Evolutionary conservation across 2,113 vertebrate genomes (phyloP).

Genomic region (Entelurus aequoreus): DNA sequence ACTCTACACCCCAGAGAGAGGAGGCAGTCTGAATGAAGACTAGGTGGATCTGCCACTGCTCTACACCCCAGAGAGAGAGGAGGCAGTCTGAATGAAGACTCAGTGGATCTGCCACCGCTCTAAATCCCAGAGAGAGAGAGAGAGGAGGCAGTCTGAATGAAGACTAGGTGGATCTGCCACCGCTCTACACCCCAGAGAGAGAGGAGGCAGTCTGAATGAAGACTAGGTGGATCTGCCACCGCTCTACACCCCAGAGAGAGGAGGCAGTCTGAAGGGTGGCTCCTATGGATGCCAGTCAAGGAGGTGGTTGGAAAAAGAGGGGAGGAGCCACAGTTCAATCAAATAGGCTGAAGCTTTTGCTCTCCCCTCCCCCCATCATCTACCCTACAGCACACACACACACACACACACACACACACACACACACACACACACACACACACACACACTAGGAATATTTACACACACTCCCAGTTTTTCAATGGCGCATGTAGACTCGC

Average conservation of each 20-base stretch:
- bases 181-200: neutral
- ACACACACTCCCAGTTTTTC: conserved; percentile 38
- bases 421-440: conserved; percentile 4
- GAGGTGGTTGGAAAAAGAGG: conserved; percentile 43
- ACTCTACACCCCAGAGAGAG: too few relatives aligned
- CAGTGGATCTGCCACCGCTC: too few relatives aligned
- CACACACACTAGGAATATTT: conserved; percentile 10
- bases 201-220: neutral
- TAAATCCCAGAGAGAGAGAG: neutral
- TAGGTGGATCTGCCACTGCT: too few relatives aligned
- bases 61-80: too few relatives aligned
- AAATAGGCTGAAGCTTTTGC: conserved; percentile 53
- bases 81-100: too few relatives aligned
- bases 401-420: conserved; percentile 17
- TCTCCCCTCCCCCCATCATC: conserved; percentile 1
- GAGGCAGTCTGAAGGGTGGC: conserved; percentile 26
- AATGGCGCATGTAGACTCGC: conserved; percentile 51
- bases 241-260: conserved; percentile 3
- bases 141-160: neutral
- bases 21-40: too few relatives aligned
- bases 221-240: too few relatives aligned
- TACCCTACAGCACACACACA: conserved; percentile 37
- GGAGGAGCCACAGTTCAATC: conserved; percentile 59
- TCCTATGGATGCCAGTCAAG: conserved; percentile 40
- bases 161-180: too few relatives aligned